Conservation (phyloP, 2,797 vertebrate species). For the Gouania willdenowi region DNA sequence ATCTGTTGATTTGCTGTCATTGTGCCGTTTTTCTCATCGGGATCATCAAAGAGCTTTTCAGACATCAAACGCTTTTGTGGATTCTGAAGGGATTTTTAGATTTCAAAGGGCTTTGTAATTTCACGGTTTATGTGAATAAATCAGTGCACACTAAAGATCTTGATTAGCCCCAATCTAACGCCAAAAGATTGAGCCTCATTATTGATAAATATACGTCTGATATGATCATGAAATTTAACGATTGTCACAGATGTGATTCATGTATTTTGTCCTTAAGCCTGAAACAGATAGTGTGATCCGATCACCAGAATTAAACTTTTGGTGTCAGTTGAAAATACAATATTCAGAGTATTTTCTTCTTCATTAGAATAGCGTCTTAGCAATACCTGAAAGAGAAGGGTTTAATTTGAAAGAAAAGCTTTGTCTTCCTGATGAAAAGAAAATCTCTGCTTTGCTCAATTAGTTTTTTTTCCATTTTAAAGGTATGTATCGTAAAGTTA, state of each 20-base stretch:
- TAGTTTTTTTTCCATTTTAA: constrained; percentile 21
- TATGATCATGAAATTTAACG: neutral
- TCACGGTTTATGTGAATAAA: constrained; percentile 2
- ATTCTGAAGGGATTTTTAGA: neutral
- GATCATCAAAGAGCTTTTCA: constrained; percentile 2
- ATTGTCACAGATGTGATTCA: too few relatives aligned
- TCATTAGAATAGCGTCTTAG: too few relatives aligned
- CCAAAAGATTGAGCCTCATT: neutral
- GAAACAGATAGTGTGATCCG: too few relatives aligned
- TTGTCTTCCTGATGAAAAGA: too few relatives aligned
- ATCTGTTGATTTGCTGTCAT: too few relatives aligned
- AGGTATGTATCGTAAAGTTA: constrained; percentile 17
- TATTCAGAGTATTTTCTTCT: too few relatives aligned
- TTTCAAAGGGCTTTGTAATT: constrained; percentile 4
- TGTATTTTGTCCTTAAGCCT: too few relatives aligned
- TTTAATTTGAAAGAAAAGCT: too few relatives aligned
- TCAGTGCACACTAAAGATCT: neutral
- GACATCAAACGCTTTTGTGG: neutral
- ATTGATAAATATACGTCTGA: neutral
- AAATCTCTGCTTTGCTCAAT: constrained; percentile 1
- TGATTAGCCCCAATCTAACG: neutral
- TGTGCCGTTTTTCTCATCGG: neutral
- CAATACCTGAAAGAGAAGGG: too few relatives aligned
- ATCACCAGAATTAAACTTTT: neutral
- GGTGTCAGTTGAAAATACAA: constrained; percentile 10